Percentiles rank a stretch among this genome's conserved stretches.
These are phyloP conservation scores for Papilio protenor DNA, from an alignment of 2,888 invertebrate species.

Conservation along the genomic window DNA sequence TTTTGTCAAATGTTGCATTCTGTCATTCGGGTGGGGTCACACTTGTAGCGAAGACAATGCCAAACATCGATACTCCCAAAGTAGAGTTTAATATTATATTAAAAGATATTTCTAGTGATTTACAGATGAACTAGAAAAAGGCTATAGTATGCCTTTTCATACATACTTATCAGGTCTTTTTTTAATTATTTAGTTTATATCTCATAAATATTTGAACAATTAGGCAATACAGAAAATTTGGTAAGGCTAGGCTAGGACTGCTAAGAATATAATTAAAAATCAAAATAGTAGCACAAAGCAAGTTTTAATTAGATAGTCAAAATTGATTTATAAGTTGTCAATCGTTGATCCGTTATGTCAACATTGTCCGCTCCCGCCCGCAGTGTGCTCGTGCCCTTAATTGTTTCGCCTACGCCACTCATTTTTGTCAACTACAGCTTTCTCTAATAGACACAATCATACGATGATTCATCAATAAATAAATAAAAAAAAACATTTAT, in stretches of 20 bases:
- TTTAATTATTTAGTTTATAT: no score
- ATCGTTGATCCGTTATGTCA: slow-evolving; percentile 6
- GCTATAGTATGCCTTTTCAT: no score
- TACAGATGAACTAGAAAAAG: no score
- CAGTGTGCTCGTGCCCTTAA: slow-evolving; percentile 24
- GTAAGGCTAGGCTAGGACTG: no score
- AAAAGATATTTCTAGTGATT: no score
- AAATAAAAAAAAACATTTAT: not conserved
- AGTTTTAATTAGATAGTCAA: not conserved
- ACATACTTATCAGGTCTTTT: no score
- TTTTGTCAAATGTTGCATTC: slow-evolving; percentile 19
- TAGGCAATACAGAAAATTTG: no score
- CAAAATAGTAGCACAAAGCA: no score
- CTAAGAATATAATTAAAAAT: no score
- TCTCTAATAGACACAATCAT: slow-evolving; percentile 25
- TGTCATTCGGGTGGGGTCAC: not conserved
- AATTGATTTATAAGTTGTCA: slow-evolving; percentile 20
- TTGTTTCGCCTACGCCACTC: slow-evolving; percentile 35
- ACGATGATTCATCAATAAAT: not conserved
- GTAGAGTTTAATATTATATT: no score
- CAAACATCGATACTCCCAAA: no score
- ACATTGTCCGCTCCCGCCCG: not conserved
- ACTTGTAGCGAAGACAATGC: not conserved
- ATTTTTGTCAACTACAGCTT: slow-evolving; percentile 32
- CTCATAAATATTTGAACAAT: no score